Percentiles rank a stretch among this genome's conserved stretches.
Evolutionary conservation across 2,888 invertebrate genomes (phyloP).

Genomic region (Furcula furcula): DNA sequence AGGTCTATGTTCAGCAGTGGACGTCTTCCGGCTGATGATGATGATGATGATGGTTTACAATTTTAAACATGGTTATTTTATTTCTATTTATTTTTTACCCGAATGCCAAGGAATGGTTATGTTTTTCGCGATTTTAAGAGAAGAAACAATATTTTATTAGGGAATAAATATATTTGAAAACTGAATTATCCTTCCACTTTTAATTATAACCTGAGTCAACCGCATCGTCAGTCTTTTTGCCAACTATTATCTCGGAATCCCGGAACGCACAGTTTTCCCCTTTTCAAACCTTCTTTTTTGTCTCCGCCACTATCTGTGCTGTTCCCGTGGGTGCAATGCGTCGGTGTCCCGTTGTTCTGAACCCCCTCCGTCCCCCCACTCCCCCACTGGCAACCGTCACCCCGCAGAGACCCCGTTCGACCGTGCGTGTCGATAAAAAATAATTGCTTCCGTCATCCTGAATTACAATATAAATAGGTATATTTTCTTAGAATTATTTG

Average conservation of each 20-base stretch:
- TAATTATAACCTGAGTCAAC: no score
- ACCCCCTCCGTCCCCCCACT: slow-evolving; percentile 28
- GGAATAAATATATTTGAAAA: no score
- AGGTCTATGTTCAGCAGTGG: no score
- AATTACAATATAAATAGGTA: slow-evolving; percentile 56
- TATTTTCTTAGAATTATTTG: slow-evolving; percentile 34
- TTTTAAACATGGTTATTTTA: no score
- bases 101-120: no score
- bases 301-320: slow-evolving; percentile 38
- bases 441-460: slow-evolving; percentile 72
- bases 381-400: slow-evolving; percentile 11
- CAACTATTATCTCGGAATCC: neutral
- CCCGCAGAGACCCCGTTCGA: slow-evolving; percentile 29
- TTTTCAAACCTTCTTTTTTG: slow-evolving; percentile 57
- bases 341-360: slow-evolving; percentile 50
- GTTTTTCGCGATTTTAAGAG: no score
- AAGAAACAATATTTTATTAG: no score
- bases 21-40: no score
- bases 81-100: no score
- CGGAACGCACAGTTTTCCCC: slow-evolving; percentile 47
- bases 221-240: slow-evolving; percentile 9
- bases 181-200: no score
- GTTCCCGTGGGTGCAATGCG: slow-evolving; percentile 76
- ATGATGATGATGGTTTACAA: no score
- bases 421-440: slow-evolving; percentile 79